Base-by-base conservation (phyloP, 2,888 invertebrate genomes). In the Aphodius granarius region DNA sequence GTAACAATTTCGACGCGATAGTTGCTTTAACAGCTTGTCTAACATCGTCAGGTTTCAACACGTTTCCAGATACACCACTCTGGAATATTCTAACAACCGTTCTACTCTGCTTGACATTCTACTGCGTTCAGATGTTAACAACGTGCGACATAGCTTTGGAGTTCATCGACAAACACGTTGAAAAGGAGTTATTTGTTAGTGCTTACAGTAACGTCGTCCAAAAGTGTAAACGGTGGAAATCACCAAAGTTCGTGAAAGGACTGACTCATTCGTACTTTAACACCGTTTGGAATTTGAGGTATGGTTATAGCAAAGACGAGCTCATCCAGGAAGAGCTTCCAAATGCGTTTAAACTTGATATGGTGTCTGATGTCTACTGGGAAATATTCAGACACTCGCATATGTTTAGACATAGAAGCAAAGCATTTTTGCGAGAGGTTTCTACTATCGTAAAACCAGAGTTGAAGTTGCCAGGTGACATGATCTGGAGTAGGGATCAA, bases 371-470 rank as follows among this genome's bases (percentile, higher is more conserved):
- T 63, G 71, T 80, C 16, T 73, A 66, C 19, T 81, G 80, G 78
- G 75, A 79, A n/a, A 76, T 78, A 6, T 73, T 82, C 5, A 78
- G 78, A 68, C 81, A 82, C 73, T 81, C 81, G 4, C 78, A 81
- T 64, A 66, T 82, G 6, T 82, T 82, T 73, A 75, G 80, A 2
- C 62, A 78, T 19, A 71, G 76, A 68, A 77, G 78, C 15, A 73
- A 79, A 17, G 76, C 78, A 43, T 78, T 81, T 21, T 66, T 81
- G 9, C 76, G 80, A 5, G 78, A 76, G 63, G 16, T 81, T 6
- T 70, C 81, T 3, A 75, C 78, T 19, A 73, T 79, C 21, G 77
- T 80, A 70, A 73, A 76, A 13, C 76, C 78, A 62, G 78, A 78
- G 43, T 79, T 78, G 70, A 72, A 78, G 20, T 74, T 81, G 5